phyloP scores from a whole-genome alignment of 2,797 vertebrate species.

The Sebastes cheni region DNA sequence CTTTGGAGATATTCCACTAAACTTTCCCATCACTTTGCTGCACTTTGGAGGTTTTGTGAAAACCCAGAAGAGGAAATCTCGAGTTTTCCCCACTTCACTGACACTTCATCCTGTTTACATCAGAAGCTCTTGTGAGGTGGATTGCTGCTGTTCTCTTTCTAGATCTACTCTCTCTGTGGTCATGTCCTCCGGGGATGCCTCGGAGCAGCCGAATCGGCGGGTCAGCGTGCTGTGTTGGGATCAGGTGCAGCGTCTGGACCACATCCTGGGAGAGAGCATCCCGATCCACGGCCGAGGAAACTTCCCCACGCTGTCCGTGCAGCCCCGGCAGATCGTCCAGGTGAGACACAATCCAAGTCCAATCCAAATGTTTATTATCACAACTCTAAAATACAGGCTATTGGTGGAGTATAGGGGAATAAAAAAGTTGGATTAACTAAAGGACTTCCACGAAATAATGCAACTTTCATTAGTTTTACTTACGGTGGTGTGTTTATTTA shows the following conservation, averaged over 20 bases:
- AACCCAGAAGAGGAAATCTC: constrained; percentile 5
- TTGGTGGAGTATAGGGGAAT: not conserved
- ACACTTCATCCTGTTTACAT: not conserved
- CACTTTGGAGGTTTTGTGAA: constrained; percentile 27
- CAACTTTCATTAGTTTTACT: not conserved
- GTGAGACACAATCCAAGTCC: constrained; percentile 37
- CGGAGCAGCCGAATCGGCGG: constrained; percentile 75
- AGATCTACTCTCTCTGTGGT: too few species aligned
- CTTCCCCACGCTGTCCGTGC: constrained; percentile 93
- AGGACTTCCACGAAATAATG: not conserved
- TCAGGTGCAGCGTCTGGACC: constrained; percentile 92
- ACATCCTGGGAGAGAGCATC: constrained; percentile 91
- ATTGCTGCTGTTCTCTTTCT: not conserved
- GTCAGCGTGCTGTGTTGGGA: constrained; percentile 91
- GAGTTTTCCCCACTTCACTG: not conserved
- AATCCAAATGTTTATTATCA: not conserved
- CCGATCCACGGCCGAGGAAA: constrained; percentile 95
- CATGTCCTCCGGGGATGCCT: constrained; percentile 81
- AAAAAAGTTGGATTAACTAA: not conserved
- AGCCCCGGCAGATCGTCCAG: constrained; percentile 90
- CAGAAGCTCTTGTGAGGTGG: constrained; percentile 1
- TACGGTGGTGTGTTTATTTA: not conserved
- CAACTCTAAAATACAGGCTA: not conserved
- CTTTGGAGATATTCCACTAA: constrained; percentile 20
- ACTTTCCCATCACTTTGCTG: constrained; percentile 1